Evolutionary conservation across 23 tunicate species (phyloP).

Genomic region (Halocynthia aurantium): DNA sequence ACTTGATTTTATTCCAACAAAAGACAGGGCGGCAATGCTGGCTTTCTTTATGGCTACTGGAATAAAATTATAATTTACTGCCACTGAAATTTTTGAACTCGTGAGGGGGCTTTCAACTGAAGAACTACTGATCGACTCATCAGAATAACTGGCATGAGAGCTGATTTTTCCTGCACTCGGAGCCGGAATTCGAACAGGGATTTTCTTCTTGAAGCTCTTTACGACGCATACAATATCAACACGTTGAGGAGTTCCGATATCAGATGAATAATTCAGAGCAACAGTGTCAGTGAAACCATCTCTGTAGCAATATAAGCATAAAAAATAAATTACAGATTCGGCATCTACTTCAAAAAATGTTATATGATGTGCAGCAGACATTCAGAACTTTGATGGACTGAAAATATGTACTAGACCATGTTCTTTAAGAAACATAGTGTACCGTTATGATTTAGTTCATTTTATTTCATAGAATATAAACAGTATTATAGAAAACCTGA

Average conservation of each 20-base stretch:
- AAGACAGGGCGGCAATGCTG: too few species aligned
- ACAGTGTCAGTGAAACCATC: conserved; percentile 52
- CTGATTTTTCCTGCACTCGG: background rate
- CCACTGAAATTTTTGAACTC: too few species aligned
- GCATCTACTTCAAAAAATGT: background rate
- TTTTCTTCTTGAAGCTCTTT: background rate
- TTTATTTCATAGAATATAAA: background rate
- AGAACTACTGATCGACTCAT: too few species aligned
- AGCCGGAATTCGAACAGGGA: background rate
- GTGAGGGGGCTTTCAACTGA: too few species aligned
- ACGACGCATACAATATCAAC: conserved; percentile 33
- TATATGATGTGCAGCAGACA: too few species aligned
- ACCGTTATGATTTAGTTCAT: background rate
- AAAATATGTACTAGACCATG: too few species aligned
- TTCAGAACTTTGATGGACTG: too few species aligned
- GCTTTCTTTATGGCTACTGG: background rate
- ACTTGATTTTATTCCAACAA: too few species aligned
- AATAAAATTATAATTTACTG: background rate
- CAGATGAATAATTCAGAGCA: conserved; percentile 25
- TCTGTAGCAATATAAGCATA: conserved; percentile 8
- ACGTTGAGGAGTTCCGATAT: conserved; percentile 7
- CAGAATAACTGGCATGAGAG: too few species aligned
- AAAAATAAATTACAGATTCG: background rate
- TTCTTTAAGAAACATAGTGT: background rate
- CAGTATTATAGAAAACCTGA: conserved; percentile 32